Base-by-base conservation (phyloP, 2,797 vertebrate genomes). In the Merluccius polli region DNA sequence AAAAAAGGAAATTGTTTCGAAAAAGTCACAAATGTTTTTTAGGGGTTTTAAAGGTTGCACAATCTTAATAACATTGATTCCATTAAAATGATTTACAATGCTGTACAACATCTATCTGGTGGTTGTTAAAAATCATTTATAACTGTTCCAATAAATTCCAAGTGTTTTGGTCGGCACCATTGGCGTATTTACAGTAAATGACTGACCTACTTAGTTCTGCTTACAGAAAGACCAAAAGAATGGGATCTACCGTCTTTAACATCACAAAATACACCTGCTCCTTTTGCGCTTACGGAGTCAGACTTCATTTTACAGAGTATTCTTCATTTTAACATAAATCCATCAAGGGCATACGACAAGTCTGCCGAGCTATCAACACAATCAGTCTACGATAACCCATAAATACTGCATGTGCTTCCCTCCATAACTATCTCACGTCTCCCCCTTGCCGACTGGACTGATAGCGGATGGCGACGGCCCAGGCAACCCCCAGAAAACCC, bases 381-480 rank as follows among this genome's bases (percentile, higher is more conserved):
- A 38, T 74, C 73, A 41, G 76, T 77, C 71, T 75, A 33, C 30
- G 33, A 74, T 48, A 73, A 78, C 81, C 77, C 78, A 81, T 83
- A 83, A 84, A 87, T 84, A 79, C 76, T 77, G 80, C 73, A 76
- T 75, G 78, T 77, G 77, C 77, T 80, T 85, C 75, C 83, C 71
- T 79, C 33, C 65, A 75, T 82, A 78, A 75, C 81, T 80, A 82
- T 86, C 87, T 83, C 69, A 81, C 75, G 68, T 73, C 21, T 29
- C 72, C n/a, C 29, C 76, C 65, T 67, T 31, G 76, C 83, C 79
- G 81, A 80, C 75, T 76, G 77, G 70, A 67, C 79, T 83, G 85
- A 89, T 87, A 87, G 83, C 68, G 80, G 73, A 77, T 67, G 75
- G 76, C 85, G 79, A 75, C 72, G 13, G 81, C 74, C 79, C 82